A percentile compares a stretch with the other conserved stretches of the same genome.
phyloP scores from a whole-genome alignment of 1,140 invertebrate genomes.

The Phocides pigmalion region DNA sequence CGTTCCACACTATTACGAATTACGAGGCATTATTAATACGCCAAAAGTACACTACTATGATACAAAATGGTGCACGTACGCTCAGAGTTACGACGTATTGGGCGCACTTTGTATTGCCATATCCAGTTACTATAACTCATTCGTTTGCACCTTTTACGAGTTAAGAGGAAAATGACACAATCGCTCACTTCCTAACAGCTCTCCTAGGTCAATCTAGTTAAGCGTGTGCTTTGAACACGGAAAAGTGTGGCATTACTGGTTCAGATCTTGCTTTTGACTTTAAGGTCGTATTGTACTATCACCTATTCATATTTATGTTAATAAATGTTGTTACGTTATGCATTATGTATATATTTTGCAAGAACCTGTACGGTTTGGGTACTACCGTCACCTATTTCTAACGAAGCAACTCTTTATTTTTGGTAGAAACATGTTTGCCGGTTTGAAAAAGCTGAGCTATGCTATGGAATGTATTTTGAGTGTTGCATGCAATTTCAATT shows the following conservation, averaged over 20 bases:
- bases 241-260: conserved; percentile 23
- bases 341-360: not conserved
- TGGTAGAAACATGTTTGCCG: too few species aligned
- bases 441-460: too few species aligned
- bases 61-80: not conserved
- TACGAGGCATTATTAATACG: too few species aligned
- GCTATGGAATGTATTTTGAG: too few species aligned
- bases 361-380: too few species aligned
- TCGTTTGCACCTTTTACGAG: conserved; percentile 46
- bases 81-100: not conserved
- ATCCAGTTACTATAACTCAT: conserved; percentile 41
- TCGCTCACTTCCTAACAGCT: conserved; percentile 67
- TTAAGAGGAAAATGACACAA: conserved; percentile 72
- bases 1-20: too few species aligned
- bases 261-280: conserved; percentile 18
- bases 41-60: too few species aligned
- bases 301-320: not conserved
- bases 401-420: too few species aligned
- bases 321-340: too few species aligned
- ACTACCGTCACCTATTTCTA: too few species aligned
- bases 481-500: too few species aligned
- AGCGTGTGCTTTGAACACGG: conserved; percentile 39
- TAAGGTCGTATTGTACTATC: conserved; percentile 25
- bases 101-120: conserved; percentile 4
- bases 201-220: conserved; percentile 74